phyloP scores from a whole-genome alignment of 2,888 invertebrate species.

The Cremastinae sp. region DNA sequence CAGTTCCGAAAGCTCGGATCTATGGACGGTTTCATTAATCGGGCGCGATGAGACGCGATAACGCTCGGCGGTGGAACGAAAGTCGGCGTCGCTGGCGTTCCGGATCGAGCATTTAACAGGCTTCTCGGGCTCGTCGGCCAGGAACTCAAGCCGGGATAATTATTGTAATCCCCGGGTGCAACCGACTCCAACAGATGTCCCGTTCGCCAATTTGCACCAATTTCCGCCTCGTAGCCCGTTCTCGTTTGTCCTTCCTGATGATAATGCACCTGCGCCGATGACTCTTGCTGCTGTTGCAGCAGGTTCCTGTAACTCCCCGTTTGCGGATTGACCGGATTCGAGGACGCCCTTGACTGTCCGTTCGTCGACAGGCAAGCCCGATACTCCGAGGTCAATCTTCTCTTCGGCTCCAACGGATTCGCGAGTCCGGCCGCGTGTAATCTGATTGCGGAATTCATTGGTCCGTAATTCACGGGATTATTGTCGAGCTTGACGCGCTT shows the following conservation, averaged over 20 bases:
- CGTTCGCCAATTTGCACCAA: slow-evolving; percentile 38
- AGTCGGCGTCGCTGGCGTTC: slow-evolving; percentile 43
- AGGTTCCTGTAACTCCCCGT: slow-evolving; percentile 31
- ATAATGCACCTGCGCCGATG: slow-evolving; percentile 12
- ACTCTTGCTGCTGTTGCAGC: slow-evolving; percentile 44
- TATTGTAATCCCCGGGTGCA: slow-evolving; percentile 27
- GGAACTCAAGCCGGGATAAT: slow-evolving; percentile 43
- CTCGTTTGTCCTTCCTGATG: slow-evolving; percentile 23
- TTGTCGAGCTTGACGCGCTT: slow-evolving; percentile 26
- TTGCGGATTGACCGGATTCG: slow-evolving; percentile 18
- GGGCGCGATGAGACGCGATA: slow-evolving; percentile 41
- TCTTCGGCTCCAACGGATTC: slow-evolving; percentile 16
- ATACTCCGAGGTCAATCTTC: slow-evolving; percentile 24
- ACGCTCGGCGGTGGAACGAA: no score
- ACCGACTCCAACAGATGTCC: slow-evolving; percentile 43
- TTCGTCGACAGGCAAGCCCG: background rate
- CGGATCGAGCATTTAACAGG: slow-evolving; percentile 33
- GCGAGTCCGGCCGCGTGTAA: slow-evolving; percentile 7
- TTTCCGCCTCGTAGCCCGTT: slow-evolving; percentile 16
- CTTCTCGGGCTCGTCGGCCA: slow-evolving; percentile 55
- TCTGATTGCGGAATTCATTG: slow-evolving; percentile 16
- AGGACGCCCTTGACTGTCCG: slow-evolving; percentile 30
- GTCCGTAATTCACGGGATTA: slow-evolving; percentile 18
- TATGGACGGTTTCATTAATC: slow-evolving; percentile 28
- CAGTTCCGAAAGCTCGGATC: slow-evolving; percentile 61